Evolutionary conservation across 2,797 vertebrate species (phyloP), one percentile per base, ranked within the genome.

Genomic region (Knipowitschia caucasica): DNA sequence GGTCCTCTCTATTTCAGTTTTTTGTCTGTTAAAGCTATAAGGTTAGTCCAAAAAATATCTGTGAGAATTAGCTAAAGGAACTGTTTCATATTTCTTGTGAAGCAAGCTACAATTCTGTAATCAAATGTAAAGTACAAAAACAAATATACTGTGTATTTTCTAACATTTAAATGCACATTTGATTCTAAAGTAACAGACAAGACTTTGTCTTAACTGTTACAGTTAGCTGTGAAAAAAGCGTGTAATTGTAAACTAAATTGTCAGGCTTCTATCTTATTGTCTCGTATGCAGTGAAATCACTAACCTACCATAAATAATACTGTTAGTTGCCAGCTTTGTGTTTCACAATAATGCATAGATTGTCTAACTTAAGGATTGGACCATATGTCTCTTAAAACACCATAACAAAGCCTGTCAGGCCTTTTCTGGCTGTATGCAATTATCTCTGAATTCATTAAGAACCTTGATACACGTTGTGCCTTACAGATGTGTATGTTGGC

Each of bases 321-420:
- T 17, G 1, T 6, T 27, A 1, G 0, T 39, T 35, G 23, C 4
- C 12, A 1, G 12, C 30, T 54, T 38, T 53, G 34, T 38, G 12
- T 39, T 43, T 50, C 44, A 3, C 17, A 56, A 27, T 10, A 3
- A 50, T 43, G 21, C 20, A 11, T 25, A 25, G n/a, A 54, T 50
- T 47, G 24, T 25, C 7, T 57, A 42, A 42, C 45, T 7, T 24
- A 23, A 49, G 7, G 25, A 23, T 15, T 31, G 34, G 33, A 46
- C 18, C 33, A 45, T 15, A 45, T 53, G 39, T 62, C 8, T 35
- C 29, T 21, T 25, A 54, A 21, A 30, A 23, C 33, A 50, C n/a
- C 2, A 10, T 15, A 39, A 36, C 23, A 39, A 59, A 42, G 3
- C 40, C 33, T 31, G 9, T 53, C 50, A 1, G 27, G 21, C 34